Evolutionary conservation across 2,113 vertebrate genomes (phyloP).

Genomic region (Centropus unirufus): DNA sequence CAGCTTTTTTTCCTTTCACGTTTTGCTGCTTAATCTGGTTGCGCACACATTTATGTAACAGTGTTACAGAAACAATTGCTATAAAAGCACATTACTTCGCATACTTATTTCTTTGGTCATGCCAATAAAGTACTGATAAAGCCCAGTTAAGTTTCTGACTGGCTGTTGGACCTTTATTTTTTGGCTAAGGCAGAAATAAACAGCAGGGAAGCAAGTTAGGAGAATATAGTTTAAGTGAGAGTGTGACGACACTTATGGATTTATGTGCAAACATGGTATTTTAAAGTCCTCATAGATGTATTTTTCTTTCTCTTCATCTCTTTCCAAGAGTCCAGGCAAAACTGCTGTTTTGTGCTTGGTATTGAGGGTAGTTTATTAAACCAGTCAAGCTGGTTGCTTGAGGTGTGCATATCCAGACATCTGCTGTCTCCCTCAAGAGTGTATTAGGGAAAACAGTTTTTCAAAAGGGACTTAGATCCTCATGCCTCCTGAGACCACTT

Average conservation of each 20-base stretch:
- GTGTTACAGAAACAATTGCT: background rate
- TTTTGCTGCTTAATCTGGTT: background rate
- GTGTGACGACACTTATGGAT: background rate
- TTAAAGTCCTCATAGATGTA: background rate
- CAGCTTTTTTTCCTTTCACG: background rate
- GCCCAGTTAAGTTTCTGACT: background rate
- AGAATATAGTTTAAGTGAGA: background rate
- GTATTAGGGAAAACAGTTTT: background rate
- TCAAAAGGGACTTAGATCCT: background rate
- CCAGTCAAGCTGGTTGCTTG: background rate
- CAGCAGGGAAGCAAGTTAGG: background rate
- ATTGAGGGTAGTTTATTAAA: background rate
- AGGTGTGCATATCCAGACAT: background rate
- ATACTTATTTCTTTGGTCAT: background rate
- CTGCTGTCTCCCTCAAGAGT: background rate
- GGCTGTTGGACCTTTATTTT: background rate
- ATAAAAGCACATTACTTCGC: background rate
- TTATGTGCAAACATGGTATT: background rate
- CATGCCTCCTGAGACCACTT: background rate
- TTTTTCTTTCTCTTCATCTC: background rate
- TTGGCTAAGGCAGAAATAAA: background rate
- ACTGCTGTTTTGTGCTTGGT: background rate
- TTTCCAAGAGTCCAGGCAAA: background rate
- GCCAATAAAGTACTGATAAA: background rate
- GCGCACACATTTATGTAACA: accelerated